Base-by-base conservation (phyloP, 2,113 vertebrate species). In the Eleginops maclovinus region DNA sequence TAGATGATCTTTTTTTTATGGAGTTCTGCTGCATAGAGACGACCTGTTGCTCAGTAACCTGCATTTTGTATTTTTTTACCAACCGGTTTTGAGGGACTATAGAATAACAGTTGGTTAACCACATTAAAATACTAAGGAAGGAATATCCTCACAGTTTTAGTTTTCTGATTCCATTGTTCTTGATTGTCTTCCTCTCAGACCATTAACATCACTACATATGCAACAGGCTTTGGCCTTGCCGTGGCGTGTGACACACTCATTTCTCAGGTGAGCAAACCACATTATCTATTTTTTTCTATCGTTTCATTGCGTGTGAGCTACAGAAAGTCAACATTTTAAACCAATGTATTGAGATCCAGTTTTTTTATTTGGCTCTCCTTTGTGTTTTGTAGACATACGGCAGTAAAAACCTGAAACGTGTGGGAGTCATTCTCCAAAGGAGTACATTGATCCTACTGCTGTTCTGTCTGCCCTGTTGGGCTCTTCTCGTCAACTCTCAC, bases 391-490 rank as follows among this genome's bases (percentile, higher is more conserved):
- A 99, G 98, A 97, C 96, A 0, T 99, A 89, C 0, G 98, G 98
- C 1, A 74, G 96, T 79, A 95, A 92, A 81, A 99, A 98, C 88
- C 65, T 97, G 92, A 97, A 95, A 88, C 88, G 95, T 0, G 95
- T 99, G n/a, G 98, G 98, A 2, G 94, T 95, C 40, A 96, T 98
- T 75, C 91, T 99, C 7, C 97, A 99, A 75, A 90, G 93, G 7
- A 94, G 96, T 1, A 77, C 79, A 2, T 86, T 99, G 46, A 96
- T 97, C 75, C 91, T 99, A 44, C 90, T 99, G 49, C 93, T 97
- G 0, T 96, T 94, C 87, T 98, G 97, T 87, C 91, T 99, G 67
- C 97, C 97, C 1, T 98, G 97, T 90, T 99, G 97, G 97, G 96
- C 91, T 0, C 43, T 99, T 46, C 96, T 99, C 65, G 83, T 99